These are phyloP conservation scores for Catharus bicknelli DNA, from an alignment of 2,113 vertebrate species.

Conservation along the genomic window DNA sequence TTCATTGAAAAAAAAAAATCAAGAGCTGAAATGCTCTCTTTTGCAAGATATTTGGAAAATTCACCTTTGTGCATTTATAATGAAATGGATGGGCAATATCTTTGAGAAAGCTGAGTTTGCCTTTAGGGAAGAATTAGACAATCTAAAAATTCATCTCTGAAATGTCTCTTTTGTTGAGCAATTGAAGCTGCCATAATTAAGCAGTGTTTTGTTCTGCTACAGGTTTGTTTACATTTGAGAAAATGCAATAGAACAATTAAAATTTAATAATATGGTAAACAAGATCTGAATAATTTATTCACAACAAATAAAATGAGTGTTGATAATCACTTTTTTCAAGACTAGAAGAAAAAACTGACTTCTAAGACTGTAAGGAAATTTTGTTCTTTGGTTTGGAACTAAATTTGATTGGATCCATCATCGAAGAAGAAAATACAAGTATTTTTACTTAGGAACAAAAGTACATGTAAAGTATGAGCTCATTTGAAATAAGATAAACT, in stretches of 20 bases:
- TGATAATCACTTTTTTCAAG: constrained; percentile 25
- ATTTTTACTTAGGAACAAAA: not conserved
- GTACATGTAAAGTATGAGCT: not conserved
- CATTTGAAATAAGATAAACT: not conserved
- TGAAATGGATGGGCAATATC: not conserved
- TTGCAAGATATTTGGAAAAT: constrained; percentile 8
- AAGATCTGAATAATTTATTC: constrained; percentile 76
- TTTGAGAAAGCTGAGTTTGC: constrained; percentile 22
- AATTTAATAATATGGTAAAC: constrained; percentile 78
- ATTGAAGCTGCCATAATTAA: constrained; percentile 37
- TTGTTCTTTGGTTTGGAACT: not conserved
- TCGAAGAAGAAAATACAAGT: not conserved
- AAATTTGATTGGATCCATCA: not conserved
- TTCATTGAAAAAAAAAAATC: not conserved
- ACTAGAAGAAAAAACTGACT: not conserved
- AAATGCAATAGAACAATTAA: constrained; percentile 72
- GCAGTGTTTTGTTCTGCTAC: constrained; percentile 34
- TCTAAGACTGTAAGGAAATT: not conserved
- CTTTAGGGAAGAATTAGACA: constrained; percentile 9
- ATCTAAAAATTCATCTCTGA: constrained; percentile 34
- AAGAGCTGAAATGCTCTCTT: not conserved
- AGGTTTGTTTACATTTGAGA: constrained; percentile 66
- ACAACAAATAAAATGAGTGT: constrained; percentile 61
- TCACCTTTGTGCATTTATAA: constrained; percentile 4
- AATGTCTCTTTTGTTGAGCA: constrained; percentile 46